Conservation (phyloP, 1,140 invertebrate species). For the Aphelinus certus region DNA sequence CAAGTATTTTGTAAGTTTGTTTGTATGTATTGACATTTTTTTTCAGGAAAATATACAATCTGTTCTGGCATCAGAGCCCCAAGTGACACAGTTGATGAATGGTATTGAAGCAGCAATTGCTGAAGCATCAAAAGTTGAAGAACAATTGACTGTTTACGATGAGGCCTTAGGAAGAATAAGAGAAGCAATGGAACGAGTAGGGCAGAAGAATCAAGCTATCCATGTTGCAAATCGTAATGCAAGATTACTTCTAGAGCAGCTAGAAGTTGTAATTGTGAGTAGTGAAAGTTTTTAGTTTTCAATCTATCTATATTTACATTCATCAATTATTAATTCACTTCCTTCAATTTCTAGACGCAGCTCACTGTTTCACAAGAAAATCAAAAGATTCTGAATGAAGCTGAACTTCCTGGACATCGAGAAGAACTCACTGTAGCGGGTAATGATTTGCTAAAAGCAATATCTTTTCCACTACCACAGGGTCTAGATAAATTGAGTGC, state of each 20-base stretch:
- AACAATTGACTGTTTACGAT: conserved; percentile 78
- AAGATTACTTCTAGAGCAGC: conserved; percentile 78
- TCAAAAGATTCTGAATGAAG: conserved; percentile 76
- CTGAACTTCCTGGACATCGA: conserved; percentile 79
- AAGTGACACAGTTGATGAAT: conserved; percentile 86
- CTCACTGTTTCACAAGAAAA: conserved; percentile 79
- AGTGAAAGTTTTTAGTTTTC: conserved; percentile 12
- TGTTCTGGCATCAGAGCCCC: conserved; percentile 83
- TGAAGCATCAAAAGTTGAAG: conserved; percentile 81
- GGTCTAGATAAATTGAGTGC: conserved; percentile 75
- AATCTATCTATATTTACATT: conserved; percentile 27
- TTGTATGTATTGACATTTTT: conserved; percentile 69
- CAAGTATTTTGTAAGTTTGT: no score
- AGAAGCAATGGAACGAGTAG: conserved; percentile 89
- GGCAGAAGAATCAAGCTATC: conserved; percentile 90
- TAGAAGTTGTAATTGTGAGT: conserved; percentile 84
- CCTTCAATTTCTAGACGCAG: conserved; percentile 66
- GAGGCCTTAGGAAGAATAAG: conserved; percentile 82
- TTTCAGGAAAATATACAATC: conserved; percentile 84
- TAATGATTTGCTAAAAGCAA: conserved; percentile 79
- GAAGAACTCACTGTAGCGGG: conserved; percentile 83
- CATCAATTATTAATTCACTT: conserved; percentile 14
- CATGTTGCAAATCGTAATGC: conserved; percentile 89
- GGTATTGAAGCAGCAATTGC: conserved; percentile 82
- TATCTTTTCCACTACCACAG: conserved; percentile 65